Conservation (phyloP, 2,888 invertebrate species). For the Tetramorium bicarinatum region DNA sequence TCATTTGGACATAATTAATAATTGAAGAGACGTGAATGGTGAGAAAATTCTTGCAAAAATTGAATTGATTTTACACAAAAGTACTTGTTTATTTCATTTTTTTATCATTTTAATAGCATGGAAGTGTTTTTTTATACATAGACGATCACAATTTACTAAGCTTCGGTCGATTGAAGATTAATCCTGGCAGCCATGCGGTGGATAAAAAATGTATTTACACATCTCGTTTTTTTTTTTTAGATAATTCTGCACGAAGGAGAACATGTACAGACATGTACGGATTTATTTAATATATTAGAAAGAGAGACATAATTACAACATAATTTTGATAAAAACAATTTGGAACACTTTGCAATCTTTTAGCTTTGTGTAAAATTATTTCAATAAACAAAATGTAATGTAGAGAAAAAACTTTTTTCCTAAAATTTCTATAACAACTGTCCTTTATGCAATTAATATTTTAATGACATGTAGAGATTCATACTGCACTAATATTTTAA, state of each 20-base stretch:
- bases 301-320: not conserved
- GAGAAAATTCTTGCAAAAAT: not conserved
- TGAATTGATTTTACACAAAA: not conserved
- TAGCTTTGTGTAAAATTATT: not conserved
- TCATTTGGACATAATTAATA: not conserved
- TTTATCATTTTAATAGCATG: not conserved
- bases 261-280: not conserved
- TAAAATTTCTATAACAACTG: not conserved
- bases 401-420: not conserved
- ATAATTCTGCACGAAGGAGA: not conserved
- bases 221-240: not conserved
- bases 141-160: not conserved
- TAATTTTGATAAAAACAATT: conserved; percentile 6
- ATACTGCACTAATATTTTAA: not conserved
- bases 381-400: not conserved
- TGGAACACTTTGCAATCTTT: not conserved
- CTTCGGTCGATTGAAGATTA: conserved; percentile 15
- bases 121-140: not conserved
- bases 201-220: conserved; percentile 1
- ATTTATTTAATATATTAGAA: conserved; percentile 10
- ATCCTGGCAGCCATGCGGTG: not conserved
- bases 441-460: conserved; percentile 1
- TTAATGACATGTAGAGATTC: conserved; percentile 4
- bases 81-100: not conserved
- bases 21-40: not conserved